Base-by-base conservation (phyloP, 1,140 invertebrate genomes). In the Eriosoma lanigerum region DNA sequence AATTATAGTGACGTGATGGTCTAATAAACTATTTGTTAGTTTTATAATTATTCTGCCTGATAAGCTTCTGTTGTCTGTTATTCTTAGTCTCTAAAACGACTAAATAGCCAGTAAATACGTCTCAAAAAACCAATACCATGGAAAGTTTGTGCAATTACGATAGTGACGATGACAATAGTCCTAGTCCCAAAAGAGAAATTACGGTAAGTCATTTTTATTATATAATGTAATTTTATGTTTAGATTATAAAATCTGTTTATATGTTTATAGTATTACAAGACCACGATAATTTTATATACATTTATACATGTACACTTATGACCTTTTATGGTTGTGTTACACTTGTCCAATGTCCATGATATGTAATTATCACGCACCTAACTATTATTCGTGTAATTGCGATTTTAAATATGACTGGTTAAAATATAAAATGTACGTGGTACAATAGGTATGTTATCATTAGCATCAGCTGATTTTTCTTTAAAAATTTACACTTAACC, bases 141-240 rank as follows among this genome's bases (percentile, higher is more conserved):
- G 75, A 78, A 48, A 78, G 75, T 78, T 8, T 78, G 1, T 78
- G 75, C 21, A 78, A 62, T 46, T 78, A 78, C 21, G 75, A 24
- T 15, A 78, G 75, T 62, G 75, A 78, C 38, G 75, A 76, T 3
- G 73, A 78, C 56, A 26, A 24, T 8, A 78, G 56, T 26, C 9
- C 75, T 0, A 78, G 75, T 19, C 75, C 75, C 0, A 46, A 29
- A 48, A 26, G 56, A 19, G 32, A 78, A 44, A 19, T 60, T n/a
- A 0, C 17, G 5, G 75, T 78, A 60, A 78, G 75, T 62, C 19
- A n/a, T n/a, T n/a, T n/a, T n/a, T n/a, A n/a, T n/a, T n/a, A n/a
- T n/a, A n/a, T n/a, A n/a, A n/a, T n/a, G n/a, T n/a, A n/a, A n/a
- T n/a, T n/a, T n/a, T n/a, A n/a, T n/a, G n/a, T n/a, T n/a, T n/a